Base-by-base conservation (phyloP, 2,797 vertebrate species). In the Dendrocincla fuliginosa region DNA sequence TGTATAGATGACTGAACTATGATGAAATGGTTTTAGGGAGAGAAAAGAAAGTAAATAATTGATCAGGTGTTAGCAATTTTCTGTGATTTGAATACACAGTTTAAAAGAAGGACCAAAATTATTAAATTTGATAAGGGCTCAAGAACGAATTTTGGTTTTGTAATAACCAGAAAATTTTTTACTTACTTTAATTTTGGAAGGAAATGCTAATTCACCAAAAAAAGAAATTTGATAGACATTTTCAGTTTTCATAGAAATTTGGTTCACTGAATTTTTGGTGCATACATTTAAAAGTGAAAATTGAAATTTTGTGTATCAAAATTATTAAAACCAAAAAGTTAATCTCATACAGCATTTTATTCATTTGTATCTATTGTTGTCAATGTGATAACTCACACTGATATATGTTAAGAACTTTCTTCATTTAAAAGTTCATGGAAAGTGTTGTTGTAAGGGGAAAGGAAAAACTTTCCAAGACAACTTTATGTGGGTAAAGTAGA, bases 311-410 rank as follows among this genome's bases (percentile, higher is more conserved):
- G 1, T 42, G 4, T 47, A 25, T 67, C 7, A 65, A 69, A 89
- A 70, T 49, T 18, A 46, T 32, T 16, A 81, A 64, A 84, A 39
- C 0, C 7, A 60, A 47, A 56, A 37, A 5, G 6, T 3, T n/a
- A 2, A 24, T 42, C 4, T 71, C 4, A 25, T 17, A 16, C 8
- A 77, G 44, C 1, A 30, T 52, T 84, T 70, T 41, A 63, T 41
- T 64, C 0, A 9, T 59, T 59, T 55, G 1, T 50, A 80, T 73
- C 5, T 52, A 0, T 46, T 75, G 4, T 11, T 49, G 6, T 71
- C 22, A 70, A 25, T 53, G 12, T 33, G 5, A 23, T 1, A n/a
- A 53, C 71, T 89, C 28, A 55, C 11, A 15, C 10, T 67, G 35
- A 16, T 37, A 18, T 10, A n/a, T 11, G 4, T 32, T 59, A 10